Evolutionary conservation across 2,888 invertebrate species (phyloP), one percentile per base, ranked within the genome.

Genomic region (Drosophila eohydei): DNA sequence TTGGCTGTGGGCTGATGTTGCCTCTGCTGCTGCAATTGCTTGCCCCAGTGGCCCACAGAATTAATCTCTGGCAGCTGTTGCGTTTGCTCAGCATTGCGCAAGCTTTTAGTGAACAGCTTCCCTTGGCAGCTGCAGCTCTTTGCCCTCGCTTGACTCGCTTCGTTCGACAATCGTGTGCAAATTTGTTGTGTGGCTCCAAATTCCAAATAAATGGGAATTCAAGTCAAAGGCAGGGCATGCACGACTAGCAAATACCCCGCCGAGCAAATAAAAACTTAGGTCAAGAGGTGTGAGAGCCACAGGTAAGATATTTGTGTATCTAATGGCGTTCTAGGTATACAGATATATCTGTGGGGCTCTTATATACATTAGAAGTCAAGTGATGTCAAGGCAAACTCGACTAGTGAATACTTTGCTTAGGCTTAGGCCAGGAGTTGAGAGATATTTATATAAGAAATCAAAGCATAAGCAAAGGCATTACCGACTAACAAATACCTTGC

Each of bases 31-130:
- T 57, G 40, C 14, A 46, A 26, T 41, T 57, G 21, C 41, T 64
- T 85, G 80, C 40, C 76, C 80, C 86, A 83, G 60, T 81, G 74
- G 74, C 86, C 80, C 83, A 83, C 60, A 76, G 63, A 65, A 36
- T 36, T 11, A 16, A 28, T 28, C 50, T 11, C 30, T 30, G 48
- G 48, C 51, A 67, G 59, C 75, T 62, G 75, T 73, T 78, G 75
- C 59, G 65, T 58, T 75, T 59, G 63, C 59, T 28, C 9, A 74
- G 58, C 36, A 65, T 75, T 75, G 76, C 74, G 63, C 68, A 78
- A 76, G 78, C 78, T 75, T 77, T 75, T 72, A 64, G 40, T 64
- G 32, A 50, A 4, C 54, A 40, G 38, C 54, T 40, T 28, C 40
- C 54, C 54, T 51, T 34, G 12, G 32, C 51, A 28, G 14, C 50